Percentiles rank a stretch among this genome's conserved stretches.
phyloP scores from a whole-genome alignment of 2,797 vertebrate species.

The Mareca penelope region DNA sequence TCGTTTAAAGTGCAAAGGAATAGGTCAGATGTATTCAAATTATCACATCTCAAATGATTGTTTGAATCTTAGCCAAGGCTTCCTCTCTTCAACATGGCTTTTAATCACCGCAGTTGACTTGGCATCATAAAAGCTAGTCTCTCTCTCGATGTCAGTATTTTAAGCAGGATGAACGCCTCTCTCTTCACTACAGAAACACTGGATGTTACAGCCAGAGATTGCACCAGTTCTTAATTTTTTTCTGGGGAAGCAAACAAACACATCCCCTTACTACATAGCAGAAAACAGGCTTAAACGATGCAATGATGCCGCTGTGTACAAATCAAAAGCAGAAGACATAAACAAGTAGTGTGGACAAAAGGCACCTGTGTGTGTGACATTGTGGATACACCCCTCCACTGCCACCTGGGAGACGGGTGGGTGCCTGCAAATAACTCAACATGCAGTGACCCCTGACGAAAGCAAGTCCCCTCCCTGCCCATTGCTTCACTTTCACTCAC shows the following conservation, averaged over 20 bases:
- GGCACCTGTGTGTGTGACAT: background rate
- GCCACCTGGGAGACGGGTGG: no score
- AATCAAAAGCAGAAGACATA: background rate
- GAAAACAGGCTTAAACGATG: background rate
- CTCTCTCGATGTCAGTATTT: background rate
- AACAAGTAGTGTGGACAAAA: background rate
- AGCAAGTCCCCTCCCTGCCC: background rate
- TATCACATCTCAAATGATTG: background rate
- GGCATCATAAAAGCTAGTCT: background rate
- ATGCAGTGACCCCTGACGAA: background rate
- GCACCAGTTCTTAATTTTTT: accelerated
- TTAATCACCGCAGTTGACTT: background rate
- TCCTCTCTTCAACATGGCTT: background rate
- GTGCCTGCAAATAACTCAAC: background rate
- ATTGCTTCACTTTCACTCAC: background rate
- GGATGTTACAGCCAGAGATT: background rate
- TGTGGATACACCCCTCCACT: background rate
- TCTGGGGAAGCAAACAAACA: background rate
- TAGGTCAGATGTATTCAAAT: background rate
- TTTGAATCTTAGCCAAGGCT: background rate
- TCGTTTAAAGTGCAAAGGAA: accelerated
- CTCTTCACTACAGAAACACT: background rate
- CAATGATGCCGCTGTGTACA: background rate
- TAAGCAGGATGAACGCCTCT: background rate
- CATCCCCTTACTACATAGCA: background rate